Evolutionary conservation across 2,888 invertebrate species (phyloP), one percentile per base, ranked within the genome.

Genomic region (Sarcophaga rosellei): DNA sequence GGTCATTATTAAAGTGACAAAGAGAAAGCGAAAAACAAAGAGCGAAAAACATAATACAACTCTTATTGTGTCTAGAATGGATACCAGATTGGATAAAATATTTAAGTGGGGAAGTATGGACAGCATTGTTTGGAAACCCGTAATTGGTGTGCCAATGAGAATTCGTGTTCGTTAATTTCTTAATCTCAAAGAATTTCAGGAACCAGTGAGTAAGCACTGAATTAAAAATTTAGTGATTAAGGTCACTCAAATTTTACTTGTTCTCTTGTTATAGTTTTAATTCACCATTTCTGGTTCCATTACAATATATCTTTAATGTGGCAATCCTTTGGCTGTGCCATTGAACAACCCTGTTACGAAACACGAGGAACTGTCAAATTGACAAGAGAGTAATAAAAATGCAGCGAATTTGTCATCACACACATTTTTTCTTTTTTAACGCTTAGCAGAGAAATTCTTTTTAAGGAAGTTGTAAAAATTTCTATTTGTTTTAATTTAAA

Each of bases 381-480:
- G 68, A 81, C 12, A 21, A 59, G 23, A 77, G 61, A 62, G 74
- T 44, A 59, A 70, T 53, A 8, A 45, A 81, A 77, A 77, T 63
- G 25, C 68, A 69, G 74, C 78, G 78, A 78, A 85, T 82, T 85
- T 81, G 81, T 85, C 81, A 85, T 81, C 78, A 81, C 85, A 35
- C 35, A 77, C 73, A 72, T 81, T 85, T 81, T 75, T 57, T 10
- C 20, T 74, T 69, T 72, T 66, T 76, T 72, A 66, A 66, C 25
- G 75, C 53, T 61, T 35, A 63, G 79, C 69, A 79, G 69, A 81
- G 72, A 81, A 62, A 73, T 77, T 68, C 47, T 73, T 79, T 65
- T 77, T 76, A 65, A 45, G 74, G 63, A 72, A 72, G 84, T 77
- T 70, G 70, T 45, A 78, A 57, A 69, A 78, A 81, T 72, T 75